A percentile compares a stretch with the other conserved stretches of the same genome.
Conservation (phyloP, 2,888 invertebrate genomes). For the Oscheius sp. region DNA sequence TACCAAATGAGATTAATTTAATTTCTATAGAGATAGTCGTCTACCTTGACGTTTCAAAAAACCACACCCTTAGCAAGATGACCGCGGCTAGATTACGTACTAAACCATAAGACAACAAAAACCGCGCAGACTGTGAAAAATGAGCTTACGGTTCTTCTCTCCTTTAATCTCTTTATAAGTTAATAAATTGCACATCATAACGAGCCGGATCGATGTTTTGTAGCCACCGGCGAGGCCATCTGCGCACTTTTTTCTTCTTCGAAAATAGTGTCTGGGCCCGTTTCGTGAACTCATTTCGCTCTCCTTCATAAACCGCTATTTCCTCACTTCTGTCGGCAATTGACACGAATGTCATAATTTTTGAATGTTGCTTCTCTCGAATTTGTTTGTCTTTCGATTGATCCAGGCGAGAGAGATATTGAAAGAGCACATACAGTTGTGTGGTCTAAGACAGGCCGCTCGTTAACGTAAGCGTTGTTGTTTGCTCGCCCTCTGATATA, state of each 20-base stretch:
- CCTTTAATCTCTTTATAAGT: too few species aligned
- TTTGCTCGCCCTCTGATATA: slow-evolving; percentile 29
- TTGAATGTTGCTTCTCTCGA: slow-evolving; percentile 11
- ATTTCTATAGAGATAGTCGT: too few species aligned
- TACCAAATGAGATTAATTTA: too few species aligned
- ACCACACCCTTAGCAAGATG: background rate
- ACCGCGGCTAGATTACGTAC: background rate
- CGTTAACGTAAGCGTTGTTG: slow-evolving; percentile 27
- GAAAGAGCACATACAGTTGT: slow-evolving; percentile 29
- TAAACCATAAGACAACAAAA: background rate
- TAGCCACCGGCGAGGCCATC: background rate
- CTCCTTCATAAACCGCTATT: too few species aligned
- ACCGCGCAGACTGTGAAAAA: background rate
- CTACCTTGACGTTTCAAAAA: too few species aligned
- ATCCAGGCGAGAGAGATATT: slow-evolving; percentile 28
- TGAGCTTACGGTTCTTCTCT: background rate
- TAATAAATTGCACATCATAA: background rate
- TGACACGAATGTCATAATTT: background rate
- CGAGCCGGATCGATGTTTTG: background rate
- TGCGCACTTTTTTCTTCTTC: slow-evolving; percentile 5
- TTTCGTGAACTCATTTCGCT: background rate
- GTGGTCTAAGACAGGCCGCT: slow-evolving; percentile 29
- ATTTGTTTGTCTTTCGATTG: slow-evolving; percentile 19
- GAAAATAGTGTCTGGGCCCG: background rate
- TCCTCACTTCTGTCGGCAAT: background rate